Base-by-base conservation (phyloP, 2,113 vertebrate species). In the Nothobranchius kuhntae region DNA sequence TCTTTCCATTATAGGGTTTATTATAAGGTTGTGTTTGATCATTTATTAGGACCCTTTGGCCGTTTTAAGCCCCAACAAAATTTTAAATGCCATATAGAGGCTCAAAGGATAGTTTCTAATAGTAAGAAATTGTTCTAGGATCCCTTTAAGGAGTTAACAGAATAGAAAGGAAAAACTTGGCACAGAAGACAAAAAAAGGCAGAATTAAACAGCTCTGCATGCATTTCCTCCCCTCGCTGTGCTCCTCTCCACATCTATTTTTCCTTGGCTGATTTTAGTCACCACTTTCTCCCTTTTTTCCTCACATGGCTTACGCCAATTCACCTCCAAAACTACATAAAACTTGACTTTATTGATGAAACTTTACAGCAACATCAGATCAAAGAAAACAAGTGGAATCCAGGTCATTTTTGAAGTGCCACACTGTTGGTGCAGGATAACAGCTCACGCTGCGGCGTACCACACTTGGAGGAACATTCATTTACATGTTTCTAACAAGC, bases 201-300 rank as follows among this genome's bases (percentile, higher is more conserved):
- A 66, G 76, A 77, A 79, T 61, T 68, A 68, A 77, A 65, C 55
- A 48, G 14, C 35, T 21, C 71, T 46, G 68, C 1, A n/a, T 54
- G 47, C 30, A n/a, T 67, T 61, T 62, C 66, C 45, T 56, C 53
- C 67, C 13, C 61, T 61, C 9, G 9, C 59, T 46, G n/a, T 50
- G 11, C 50, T 35, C 47, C 51, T 9, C 35, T 38, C 51, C 36
- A 21, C 30, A 0, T 61, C 17, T 42, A 14, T 12, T 65, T 50
- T 55, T 58, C 45, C 21, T 68, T 55, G 14, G 38, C 24, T 36
- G 46, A 46, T 11, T 74, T 57, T 63, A 24, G 24, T 47, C 54
- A 65, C 58, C 35, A 64, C 60, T 63, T 47, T 56, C 59, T 57
- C 61, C 46, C 46, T 15, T 0, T 52, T 67, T 58, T 62, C 73